Evolutionary conservation across 2,113 vertebrate genomes (phyloP), one percentile per base, ranked within the genome.

Genomic region (Zapornia atra): DNA sequence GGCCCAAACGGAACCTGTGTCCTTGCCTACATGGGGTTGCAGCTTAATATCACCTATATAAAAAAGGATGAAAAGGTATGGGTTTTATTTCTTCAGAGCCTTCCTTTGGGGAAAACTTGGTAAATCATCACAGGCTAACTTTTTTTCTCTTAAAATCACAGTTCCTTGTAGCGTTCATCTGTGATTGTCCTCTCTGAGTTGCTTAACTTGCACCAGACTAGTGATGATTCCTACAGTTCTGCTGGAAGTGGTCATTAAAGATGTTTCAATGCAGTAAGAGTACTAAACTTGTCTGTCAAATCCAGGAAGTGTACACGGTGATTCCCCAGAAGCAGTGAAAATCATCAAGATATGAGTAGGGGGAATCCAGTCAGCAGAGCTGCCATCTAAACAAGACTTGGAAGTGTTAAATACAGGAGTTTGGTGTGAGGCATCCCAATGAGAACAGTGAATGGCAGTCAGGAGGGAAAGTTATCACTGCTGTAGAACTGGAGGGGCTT

Each of bases 11-110:
- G 98, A 91, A 98, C 98, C 5, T 99, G 99, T 94, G 95, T 99
- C 29, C 97, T 99, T 96, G 99, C 98, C 44, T 97, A 57, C 61
- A 98, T 99, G 99, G 99, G 98, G 29, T 95, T 99, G 60, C 99
- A 99, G 96, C 97, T 99, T 86, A 99, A 99, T 48, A 22, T 99
- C 91, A 98, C 98, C 79, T 98, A 98, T 36, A 16, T 44, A 85
- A 97, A 96, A 97, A 96, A 96, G 97, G 98, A 98, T 98, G 93
- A 65, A 80, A 92, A 91, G 97, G 98, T 98, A 98, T 16, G 34
- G 42, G 51, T 38, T 50, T 66, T 76, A 18, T 24, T 78, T 85
- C 56, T 86, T 92, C 14, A 75, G 5, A 22, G 80, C 63, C 48
- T 29, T 79, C 70, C 16, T 89, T 57, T 68, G 59, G 12, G 13